Base-by-base conservation (phyloP, 2,113 vertebrate genomes). In the Ochotona princeps region DNA sequence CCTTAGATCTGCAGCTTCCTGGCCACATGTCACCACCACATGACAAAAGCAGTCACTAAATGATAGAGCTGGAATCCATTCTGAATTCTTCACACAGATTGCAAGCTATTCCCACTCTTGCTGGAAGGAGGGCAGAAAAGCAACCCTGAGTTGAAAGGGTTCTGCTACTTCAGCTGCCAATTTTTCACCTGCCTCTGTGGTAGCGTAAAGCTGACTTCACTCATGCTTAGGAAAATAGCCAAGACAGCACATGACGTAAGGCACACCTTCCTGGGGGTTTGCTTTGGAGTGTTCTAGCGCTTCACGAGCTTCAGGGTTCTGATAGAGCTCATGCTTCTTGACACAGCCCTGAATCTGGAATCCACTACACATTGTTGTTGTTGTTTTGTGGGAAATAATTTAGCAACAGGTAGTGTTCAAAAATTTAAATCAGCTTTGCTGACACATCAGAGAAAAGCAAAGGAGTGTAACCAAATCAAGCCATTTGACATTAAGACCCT, bases 221-320 rank as follows among this genome's bases (percentile, higher is more conserved):
- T 96, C 2, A 44, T 72, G 63, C 60, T 96, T 86, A 96, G 69
- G 96, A 97, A 97, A 97, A 95, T 88, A 96, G 76, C 92, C 86
- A 78, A 57, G 70, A 92, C 79, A 93, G 57, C 78, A 97, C 94
- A 94, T 96, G 95, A 86, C 94, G 96, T 94, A 92, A 93, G 96
- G 38, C 80, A 92, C 51, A 2, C 97, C 96, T 97, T 97, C 73
- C 93, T 92, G 88, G 51, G 30, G 90, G 70, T 73, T 79, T 96
- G 61, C 94, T 98, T 98, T 98, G 97, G 98, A 98, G 96, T 97
- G 96, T 61, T 97, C 96, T 92, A 2, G 8, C 82, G 95, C 96
- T 97, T 97, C 96, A 94, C 97, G 96, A 97, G 90, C 95, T 91
- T 87, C 70, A 57, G 93, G 92, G 96, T 93, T 97, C 93, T 91